These are phyloP conservation scores for Acanthosepion pharaonis DNA, from an alignment of 2,888 invertebrate species.

Conservation along the genomic window DNA sequence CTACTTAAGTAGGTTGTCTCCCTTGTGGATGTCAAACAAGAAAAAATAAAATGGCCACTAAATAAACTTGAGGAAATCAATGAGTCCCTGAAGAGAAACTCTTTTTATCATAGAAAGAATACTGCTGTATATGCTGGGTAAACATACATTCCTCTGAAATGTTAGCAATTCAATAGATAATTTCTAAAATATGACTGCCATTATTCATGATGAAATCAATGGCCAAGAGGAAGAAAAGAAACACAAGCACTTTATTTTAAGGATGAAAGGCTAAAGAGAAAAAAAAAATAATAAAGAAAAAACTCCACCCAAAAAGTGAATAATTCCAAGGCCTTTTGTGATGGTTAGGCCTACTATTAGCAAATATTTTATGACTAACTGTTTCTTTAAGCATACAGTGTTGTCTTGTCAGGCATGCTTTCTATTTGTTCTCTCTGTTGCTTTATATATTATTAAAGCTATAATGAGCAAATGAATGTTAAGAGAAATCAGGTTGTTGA, in stretches of 20 bases:
- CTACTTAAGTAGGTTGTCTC: background rate
- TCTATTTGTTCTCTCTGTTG: no score
- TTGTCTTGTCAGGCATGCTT: no score
- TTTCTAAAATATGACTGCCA: background rate
- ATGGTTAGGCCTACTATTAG: background rate
- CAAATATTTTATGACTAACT: conserved; percentile 10
- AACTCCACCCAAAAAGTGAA: background rate
- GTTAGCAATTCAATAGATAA: conserved; percentile 17
- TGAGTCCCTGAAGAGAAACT: background rate
- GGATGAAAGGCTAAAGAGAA: background rate
- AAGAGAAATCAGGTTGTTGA: no score
- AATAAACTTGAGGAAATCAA: background rate
- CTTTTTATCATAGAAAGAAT: background rate
- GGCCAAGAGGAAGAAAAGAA: background rate
- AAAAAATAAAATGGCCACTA: background rate
- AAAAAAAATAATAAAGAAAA: background rate
- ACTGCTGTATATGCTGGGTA: background rate
- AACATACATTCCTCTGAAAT: conserved; percentile 16
- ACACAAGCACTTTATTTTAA: background rate
- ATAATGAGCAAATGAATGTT: no score
- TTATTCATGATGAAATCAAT: background rate
- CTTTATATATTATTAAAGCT: no score
- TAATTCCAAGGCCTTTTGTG: background rate
- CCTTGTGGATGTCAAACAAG: background rate
- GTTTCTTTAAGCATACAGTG: background rate